Conservation (phyloP, 2,797 vertebrate genomes). For the Sphenopsis melanotis region DNA sequence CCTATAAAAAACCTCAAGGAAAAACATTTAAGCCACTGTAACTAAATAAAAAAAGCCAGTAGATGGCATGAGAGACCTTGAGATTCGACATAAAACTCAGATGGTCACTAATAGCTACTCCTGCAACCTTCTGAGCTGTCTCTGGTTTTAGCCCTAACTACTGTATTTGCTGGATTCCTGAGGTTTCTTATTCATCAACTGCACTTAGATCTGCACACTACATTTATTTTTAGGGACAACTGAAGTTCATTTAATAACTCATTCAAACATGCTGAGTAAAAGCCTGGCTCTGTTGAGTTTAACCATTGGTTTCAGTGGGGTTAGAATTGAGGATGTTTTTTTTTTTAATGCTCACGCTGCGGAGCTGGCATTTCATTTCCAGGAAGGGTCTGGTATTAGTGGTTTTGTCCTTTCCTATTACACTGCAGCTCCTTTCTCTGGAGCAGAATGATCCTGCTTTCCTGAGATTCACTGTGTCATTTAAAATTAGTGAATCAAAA, state of each 20-base stretch:
- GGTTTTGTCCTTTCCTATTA: slow-evolving; percentile 6
- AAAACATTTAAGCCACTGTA: not conserved
- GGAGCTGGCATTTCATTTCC: slow-evolving; percentile 17
- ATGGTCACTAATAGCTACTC: not conserved
- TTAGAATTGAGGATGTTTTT: not conserved
- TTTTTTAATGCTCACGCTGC: not conserved
- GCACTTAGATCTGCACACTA: slow-evolving; percentile 32
- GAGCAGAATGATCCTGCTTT: not conserved
- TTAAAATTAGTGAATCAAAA: slow-evolving; percentile 29
- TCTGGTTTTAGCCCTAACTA: not conserved
- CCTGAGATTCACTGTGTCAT: not conserved
- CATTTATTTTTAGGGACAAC: slow-evolving; percentile 64
- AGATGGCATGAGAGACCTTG: slow-evolving; percentile 72
- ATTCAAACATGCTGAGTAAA: slow-evolving; percentile 57
- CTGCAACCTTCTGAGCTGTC: not conserved
- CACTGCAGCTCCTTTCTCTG: not conserved
- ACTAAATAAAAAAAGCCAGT: slow-evolving; percentile 54
- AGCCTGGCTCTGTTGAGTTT: slow-evolving; percentile 28
- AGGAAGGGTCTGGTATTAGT: slow-evolving; percentile 7
- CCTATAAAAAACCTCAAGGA: not conserved
- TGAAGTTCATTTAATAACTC: slow-evolving; percentile 53
- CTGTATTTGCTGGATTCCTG: slow-evolving; percentile 35
- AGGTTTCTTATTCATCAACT: slow-evolving; percentile 54
- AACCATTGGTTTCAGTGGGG: slow-evolving; percentile 12
- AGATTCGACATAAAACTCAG: not conserved